phyloP scores from a whole-genome alignment of 2,888 invertebrate genomes.

The Chymomyza procnemis region DNA sequence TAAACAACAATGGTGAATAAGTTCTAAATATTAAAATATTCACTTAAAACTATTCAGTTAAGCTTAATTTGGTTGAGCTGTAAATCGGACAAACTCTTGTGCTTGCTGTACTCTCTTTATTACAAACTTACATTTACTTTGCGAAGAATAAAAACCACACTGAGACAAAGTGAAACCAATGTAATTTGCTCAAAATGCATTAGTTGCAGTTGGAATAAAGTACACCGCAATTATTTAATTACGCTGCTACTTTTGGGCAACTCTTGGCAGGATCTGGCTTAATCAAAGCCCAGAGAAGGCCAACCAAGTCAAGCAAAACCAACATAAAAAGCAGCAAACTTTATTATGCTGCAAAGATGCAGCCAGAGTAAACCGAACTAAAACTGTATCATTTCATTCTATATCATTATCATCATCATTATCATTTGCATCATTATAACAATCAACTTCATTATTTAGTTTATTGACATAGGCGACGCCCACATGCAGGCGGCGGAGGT shows the following conservation, averaged over 20 bases:
- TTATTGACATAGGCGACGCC: constrained; percentile 26
- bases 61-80: too few relatives aligned
- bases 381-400: not conserved
- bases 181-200: constrained; percentile 51
- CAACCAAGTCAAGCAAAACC: constrained; percentile 40
- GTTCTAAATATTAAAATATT: too few relatives aligned
- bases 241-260: constrained; percentile 39
- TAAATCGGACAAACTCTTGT: too few relatives aligned
- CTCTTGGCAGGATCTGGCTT: constrained; percentile 12
- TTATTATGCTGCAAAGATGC: constrained; percentile 27
- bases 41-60: too few relatives aligned
- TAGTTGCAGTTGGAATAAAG: constrained; percentile 61
- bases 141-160: constrained; percentile 19
- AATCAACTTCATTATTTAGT: not conserved
- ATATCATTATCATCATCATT: not conserved
- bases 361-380: not conserved
- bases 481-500: constrained; percentile 19
- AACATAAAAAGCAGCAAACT: constrained; percentile 47
- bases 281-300: constrained; percentile 58
- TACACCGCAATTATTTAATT: constrained; percentile 68
- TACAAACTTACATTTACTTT: constrained; percentile 58
- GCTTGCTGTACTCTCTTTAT: not conserved
- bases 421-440: not conserved
- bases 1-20: too few relatives aligned
- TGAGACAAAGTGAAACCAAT: constrained; percentile 23